phyloP scores from a whole-genome alignment of 2,888 invertebrate species.

The Tachina fera region DNA sequence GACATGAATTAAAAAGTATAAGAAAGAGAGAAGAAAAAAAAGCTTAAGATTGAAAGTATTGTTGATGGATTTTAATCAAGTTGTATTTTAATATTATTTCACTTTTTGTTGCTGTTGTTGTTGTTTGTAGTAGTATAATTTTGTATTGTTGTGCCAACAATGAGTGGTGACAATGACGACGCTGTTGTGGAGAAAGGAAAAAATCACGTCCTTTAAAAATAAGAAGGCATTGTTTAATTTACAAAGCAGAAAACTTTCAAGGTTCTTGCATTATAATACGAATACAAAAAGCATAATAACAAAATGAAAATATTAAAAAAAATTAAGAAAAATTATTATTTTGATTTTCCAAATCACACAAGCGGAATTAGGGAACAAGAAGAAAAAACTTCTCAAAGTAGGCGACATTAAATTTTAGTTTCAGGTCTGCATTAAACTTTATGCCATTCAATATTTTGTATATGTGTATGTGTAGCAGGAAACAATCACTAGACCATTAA shows the following conservation, averaged over 20 bases:
- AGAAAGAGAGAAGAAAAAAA: background rate
- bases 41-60: slow-evolving; percentile 40
- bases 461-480: background rate
- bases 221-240: slow-evolving; percentile 59
- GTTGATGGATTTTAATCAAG: slow-evolving; percentile 69
- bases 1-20: slow-evolving; percentile 48
- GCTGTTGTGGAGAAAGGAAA: background rate
- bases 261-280: slow-evolving; percentile 27
- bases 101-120: slow-evolving; percentile 17
- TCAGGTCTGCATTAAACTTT: background rate
- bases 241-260: slow-evolving; percentile 59
- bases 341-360: background rate
- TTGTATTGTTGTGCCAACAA: slow-evolving; percentile 40
- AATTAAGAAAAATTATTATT: background rate
- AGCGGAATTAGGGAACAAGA: background rate
- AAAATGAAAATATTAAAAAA: background rate
- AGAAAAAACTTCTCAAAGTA: background rate
- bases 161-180: slow-evolving; percentile 3
- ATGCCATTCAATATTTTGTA: background rate
- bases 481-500: slow-evolving; percentile 39
- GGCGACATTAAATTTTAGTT: background rate
- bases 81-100: slow-evolving; percentile 55
- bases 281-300: background rate
- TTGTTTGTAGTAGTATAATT: slow-evolving; percentile 25
- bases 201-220: slow-evolving; percentile 46